These are phyloP conservation scores for Tholera decimalis DNA, from an alignment of 2,888 invertebrate genomes.

Conservation along the genomic window DNA sequence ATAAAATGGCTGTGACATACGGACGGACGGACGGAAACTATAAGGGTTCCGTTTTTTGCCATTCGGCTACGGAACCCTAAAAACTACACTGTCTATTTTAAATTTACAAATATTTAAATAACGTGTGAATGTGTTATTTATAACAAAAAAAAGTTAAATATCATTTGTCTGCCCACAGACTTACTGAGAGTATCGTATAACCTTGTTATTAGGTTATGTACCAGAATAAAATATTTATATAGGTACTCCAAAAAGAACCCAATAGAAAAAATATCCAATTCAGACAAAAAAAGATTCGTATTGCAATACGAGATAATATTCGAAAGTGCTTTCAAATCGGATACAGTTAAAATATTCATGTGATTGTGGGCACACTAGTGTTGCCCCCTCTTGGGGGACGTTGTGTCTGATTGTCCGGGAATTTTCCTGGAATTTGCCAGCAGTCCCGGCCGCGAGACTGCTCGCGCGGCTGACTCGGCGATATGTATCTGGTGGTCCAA, in stretches of 20 bases:
- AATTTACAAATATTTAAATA: too few relatives aligned
- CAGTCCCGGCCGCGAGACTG: conserved; percentile 70
- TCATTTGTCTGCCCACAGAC: too few relatives aligned
- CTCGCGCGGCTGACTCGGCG: conserved; percentile 67
- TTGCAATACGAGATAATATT: conserved; percentile 38
- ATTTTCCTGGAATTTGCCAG: conserved; percentile 72
- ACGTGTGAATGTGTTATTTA: too few relatives aligned
- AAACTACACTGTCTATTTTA: too few relatives aligned
- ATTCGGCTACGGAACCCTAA: too few relatives aligned
- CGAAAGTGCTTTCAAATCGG: conserved; percentile 34
- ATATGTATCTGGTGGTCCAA: conserved; percentile 51
- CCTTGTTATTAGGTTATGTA: too few relatives aligned
- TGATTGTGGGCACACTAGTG: conserved; percentile 66
- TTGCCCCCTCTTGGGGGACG: conserved; percentile 62
- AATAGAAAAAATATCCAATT: conserved; percentile 13
- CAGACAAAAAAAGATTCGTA: conserved; percentile 4
- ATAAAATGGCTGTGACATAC: too few relatives aligned
- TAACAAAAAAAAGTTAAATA: too few relatives aligned
- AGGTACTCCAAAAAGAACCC: neutral
- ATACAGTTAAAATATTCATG: conserved; percentile 52
- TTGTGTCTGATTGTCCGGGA: conserved; percentile 76
- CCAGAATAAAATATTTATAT: too few relatives aligned
- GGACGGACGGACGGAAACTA: too few relatives aligned
- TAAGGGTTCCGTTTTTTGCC: too few relatives aligned
- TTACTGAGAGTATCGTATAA: too few relatives aligned